Evolutionary conservation across 2,797 vertebrate genomes (phyloP), one percentile per base, ranked within the genome.

Genomic region (Sebastes jordani): DNA sequence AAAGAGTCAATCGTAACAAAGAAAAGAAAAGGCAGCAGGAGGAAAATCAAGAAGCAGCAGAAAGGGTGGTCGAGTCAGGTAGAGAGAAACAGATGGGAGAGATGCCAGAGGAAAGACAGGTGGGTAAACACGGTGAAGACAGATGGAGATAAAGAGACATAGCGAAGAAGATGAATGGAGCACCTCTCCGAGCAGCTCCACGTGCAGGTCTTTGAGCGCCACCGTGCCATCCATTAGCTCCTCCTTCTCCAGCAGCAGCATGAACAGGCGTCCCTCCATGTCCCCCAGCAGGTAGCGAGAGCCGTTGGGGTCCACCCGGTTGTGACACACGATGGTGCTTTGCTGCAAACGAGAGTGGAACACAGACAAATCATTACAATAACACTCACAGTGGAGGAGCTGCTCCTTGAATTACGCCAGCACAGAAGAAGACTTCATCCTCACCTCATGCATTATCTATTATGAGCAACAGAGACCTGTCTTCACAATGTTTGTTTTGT

Each of bases 291-390:
- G 91, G 83, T 99, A 99, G 3, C 99, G 97, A 0, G 98, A 99
- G 16, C 98, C 98, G 0, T 99, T 99, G 60, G 98, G 97, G 89
- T 99, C 99, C 86, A 99, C 99, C 0, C 99, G 98, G 91, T 99
- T 99, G 89, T 99, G 99, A 89, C 98, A 99, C 72, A 99, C 98
- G 0, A 99, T 99, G 0, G 98, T 99, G 83, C 98, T 99, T 99
- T 99, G 99, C 99, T 99, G 94, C 22, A 80, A 4, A 73, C 4
- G 10, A 78, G 72, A 71, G 32, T 0, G 34, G 16, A 67, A 63
- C n/a, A 61, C 2, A 78, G 30, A 78, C 1, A 64, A 67, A 81
- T 60, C 32, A 49, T 60, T 71, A 32, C 54, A 62, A 34, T 18
- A 5, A 54, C 1, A 2, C 8, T 60, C 23, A 11, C 22, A 42